Percentiles rank a stretch among this genome's conserved stretches.
Conservation (phyloP, 2,888 invertebrate species). For the Cantharis nigra region DNA sequence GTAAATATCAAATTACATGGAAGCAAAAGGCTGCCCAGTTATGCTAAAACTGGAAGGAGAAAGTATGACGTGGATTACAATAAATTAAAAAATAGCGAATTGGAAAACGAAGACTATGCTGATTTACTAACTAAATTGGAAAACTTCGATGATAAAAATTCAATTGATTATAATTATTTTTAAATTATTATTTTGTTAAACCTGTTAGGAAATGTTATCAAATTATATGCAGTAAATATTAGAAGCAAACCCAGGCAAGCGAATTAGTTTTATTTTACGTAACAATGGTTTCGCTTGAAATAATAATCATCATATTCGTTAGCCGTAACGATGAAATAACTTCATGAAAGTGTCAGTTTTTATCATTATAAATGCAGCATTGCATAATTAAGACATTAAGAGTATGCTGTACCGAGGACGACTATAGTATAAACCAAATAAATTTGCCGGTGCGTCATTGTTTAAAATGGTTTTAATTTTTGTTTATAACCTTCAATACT, state of each 20-base stretch:
- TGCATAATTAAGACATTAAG: too few species aligned
- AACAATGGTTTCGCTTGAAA: background rate
- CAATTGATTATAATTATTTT: background rate
- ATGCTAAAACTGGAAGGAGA: constrained; percentile 63
- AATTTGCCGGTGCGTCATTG: too few species aligned
- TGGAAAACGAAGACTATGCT: background rate
- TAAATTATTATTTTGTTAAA: background rate
- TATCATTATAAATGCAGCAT: too few species aligned
- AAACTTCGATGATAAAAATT: background rate
- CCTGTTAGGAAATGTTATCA: background rate
- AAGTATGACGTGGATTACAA: constrained; percentile 60
- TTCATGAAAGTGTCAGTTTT: too few species aligned
- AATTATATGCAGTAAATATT: background rate
- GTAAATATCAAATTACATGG: constrained; percentile 73
- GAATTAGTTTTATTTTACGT: background rate
- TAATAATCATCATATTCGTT: too few species aligned
- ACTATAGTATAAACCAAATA: too few species aligned
- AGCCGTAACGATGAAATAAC: too few species aligned
- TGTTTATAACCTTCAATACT: too few species aligned
- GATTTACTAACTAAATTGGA: background rate
- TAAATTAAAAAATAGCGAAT: background rate
- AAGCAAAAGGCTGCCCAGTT: constrained; percentile 65
- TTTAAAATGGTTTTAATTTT: too few species aligned
- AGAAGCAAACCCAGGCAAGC: background rate
- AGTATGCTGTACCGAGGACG: too few species aligned